Base-by-base conservation (phyloP, 2,113 vertebrate species). In the Chionomys nivalis region DNA sequence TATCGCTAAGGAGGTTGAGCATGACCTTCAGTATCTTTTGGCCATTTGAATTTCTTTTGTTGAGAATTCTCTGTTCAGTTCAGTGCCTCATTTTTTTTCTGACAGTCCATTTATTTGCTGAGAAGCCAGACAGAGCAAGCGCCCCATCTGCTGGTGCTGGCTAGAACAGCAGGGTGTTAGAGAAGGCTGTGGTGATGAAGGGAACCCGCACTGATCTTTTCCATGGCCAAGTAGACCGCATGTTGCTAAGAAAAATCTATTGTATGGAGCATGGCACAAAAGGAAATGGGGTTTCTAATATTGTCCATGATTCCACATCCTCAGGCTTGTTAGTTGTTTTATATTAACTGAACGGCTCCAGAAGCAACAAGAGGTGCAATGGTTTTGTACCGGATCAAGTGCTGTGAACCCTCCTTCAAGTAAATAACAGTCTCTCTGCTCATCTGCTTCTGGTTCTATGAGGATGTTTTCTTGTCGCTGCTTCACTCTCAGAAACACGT, bases 401-500 rank as follows among this genome's bases (percentile, higher is more conserved):
- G 99, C 98, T 99, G 99, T 0, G 99, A 99, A 75, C 99, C 99
- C 96, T 99, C 98, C 78, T 99, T 99, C 95, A 99, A 97, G 96
- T 99, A 99, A 77, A 99, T 99, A 31, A 99, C 98, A 99, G 55
- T 99, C 99, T 82, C 99, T 99, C 97, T 99, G 99, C 31, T 99
- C 99, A 9, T 99, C 99, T 0, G 97, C 98, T 97, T 99, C 99
- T 3, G 99, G 99, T 86, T 99, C 99, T 0, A 99, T 99, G 75
- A 99, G 96, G 87, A 99, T 99, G 96, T 99, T 99, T 90, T 99
- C 99, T 97, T 99, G 99, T 33, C 97, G 98, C 96, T 99, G 99
- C 91, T 99, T 99, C 95, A 99, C 99, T 77, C 99, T 98, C 97
- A 99, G 98, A 92, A 99, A 99, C 83, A 99, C 99, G n/a, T 99